Conservation (phyloP, 2,888 invertebrate genomes). For the Eupsilia transversa region DNA sequence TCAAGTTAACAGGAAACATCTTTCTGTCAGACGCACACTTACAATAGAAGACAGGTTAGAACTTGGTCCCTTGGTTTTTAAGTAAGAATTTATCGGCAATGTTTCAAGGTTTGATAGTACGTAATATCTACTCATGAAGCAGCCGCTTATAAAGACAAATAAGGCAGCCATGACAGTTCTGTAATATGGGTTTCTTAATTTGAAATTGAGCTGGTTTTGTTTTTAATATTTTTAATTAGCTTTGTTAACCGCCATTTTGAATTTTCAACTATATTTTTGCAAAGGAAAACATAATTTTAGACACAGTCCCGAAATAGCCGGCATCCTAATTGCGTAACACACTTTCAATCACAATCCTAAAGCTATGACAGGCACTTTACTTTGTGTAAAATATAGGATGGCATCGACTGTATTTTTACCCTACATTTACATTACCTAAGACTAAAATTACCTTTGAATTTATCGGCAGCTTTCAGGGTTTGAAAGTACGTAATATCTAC, state of each 20-base stretch:
- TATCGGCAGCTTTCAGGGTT: too few relatives aligned
- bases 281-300: background rate
- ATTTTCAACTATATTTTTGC: background rate
- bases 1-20: slow-evolving; percentile 23
- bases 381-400: too few relatives aligned
- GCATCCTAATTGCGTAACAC: too few relatives aligned
- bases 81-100: background rate
- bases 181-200: slow-evolving; percentile 38
- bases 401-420: too few relatives aligned
- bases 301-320: background rate
- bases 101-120: background rate
- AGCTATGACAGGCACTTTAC: too few relatives aligned
- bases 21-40: slow-evolving; percentile 28
- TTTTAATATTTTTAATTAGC: slow-evolving; percentile 3
- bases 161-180: slow-evolving; percentile 49
- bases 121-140: too few relatives aligned
- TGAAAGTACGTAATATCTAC: background rate
- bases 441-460: too few relatives aligned
- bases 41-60: background rate
- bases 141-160: slow-evolving; percentile 58
- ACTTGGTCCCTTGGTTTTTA: background rate
- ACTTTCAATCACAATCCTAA: too few relatives aligned
- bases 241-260: slow-evolving; percentile 3
- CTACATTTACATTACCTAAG: too few relatives aligned
- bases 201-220: slow-evolving; percentile 20